Base-by-base conservation (phyloP, 2,113 vertebrate species). In the Petaurus breviceps region DNA sequence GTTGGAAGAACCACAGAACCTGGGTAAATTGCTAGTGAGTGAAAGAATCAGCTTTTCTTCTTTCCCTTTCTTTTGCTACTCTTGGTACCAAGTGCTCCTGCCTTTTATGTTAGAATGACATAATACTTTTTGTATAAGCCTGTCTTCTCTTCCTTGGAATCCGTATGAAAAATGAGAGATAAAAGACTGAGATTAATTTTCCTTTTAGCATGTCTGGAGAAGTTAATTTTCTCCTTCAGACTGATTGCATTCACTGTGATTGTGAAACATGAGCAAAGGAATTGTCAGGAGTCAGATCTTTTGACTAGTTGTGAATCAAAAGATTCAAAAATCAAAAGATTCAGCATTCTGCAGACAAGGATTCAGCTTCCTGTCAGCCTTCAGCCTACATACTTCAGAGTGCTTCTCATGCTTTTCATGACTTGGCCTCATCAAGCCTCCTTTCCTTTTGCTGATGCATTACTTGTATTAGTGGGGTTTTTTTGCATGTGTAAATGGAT, bases 321-420 rank as follows among this genome's bases (percentile, higher is more conserved):
- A n/a, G n/a, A n/a, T n/a, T n/a, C n/a, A n/a, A n/a, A 22, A 94
- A 92, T 93, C 92, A 47, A 55, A 57, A 94, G 95, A 95, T 95
- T 51, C 93, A 89, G 1, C 54, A 37, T 91, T 91, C 0, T 1
- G 77, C 91, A 68, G 14, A 90, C 23, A 77, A 37, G 91, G 26
- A 90, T 93, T 95, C 68, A 12, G 7, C 6, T 93, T 50, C 43
- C 12, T 9, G 9, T 31, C 31, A 90, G 31, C 49, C n/a, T 95
- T 95, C 96, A 26, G 89, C 90, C 96, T 93, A 68, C 90, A 92
- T 93, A 89, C 51, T 97, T 95, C 90, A 28, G 9, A 92, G 93
- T 61, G 9, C 91, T 43, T 92, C 89, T 53, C 96, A 93, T n/a
- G 90, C 51, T 49, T 92, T 46, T 22, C 91, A 46, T 3, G 94